Conservation (phyloP, 1,140 invertebrate species). For the Caerostris extrusa region DNA sequence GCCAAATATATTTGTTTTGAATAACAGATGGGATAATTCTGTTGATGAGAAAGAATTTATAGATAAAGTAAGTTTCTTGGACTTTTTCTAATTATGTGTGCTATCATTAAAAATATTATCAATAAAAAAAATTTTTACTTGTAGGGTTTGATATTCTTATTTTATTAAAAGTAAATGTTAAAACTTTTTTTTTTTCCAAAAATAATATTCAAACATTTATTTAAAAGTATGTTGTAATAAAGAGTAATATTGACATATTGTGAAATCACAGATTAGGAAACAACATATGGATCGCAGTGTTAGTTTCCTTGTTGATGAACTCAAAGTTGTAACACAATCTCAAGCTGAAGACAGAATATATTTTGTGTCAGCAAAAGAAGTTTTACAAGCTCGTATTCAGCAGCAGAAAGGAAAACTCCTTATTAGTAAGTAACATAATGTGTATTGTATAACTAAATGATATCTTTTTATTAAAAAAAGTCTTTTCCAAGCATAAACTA, state of each 20-base stretch:
- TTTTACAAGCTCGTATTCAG: constrained; percentile 91
- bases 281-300: constrained; percentile 97
- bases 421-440: constrained; percentile 82
- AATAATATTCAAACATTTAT: too few relatives aligned
- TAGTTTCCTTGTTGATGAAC: constrained; percentile 96
- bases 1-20: constrained; percentile 99
- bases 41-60: constrained; percentile 96
- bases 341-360: constrained; percentile 97
- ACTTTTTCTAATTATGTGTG: too few relatives aligned
- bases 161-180: too few relatives aligned
- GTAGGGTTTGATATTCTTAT: too few relatives aligned
- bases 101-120: too few relatives aligned
- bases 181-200: too few relatives aligned
- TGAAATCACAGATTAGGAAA: constrained; percentile 88
- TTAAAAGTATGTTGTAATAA: too few relatives aligned
- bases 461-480: neutral
- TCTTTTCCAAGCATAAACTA: neutral
- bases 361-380: constrained; percentile 99
- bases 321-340: constrained; percentile 93
- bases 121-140: too few relatives aligned
- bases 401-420: constrained; percentile 87
- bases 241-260: too few relatives aligned
- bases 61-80: constrained; percentile 88
- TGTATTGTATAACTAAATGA: too few relatives aligned
- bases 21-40: constrained; percentile 99